Evolutionary conservation across 2,113 vertebrate species (phyloP).

Genomic region (Rynchops niger): DNA sequence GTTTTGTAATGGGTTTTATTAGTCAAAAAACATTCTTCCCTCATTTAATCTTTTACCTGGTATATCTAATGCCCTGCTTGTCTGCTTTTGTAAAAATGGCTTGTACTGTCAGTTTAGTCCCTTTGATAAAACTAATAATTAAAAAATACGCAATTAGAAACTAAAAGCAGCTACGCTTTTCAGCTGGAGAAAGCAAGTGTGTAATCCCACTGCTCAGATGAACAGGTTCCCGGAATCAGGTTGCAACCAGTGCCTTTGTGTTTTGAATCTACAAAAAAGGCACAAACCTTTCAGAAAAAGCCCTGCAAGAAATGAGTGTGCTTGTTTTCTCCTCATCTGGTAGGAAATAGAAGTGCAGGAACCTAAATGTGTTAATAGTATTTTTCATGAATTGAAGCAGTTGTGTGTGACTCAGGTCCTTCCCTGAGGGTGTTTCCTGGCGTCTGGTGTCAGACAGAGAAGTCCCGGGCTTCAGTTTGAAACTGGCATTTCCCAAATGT

Average conservation of each 20-base stretch:
- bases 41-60: not conserved
- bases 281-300: not conserved
- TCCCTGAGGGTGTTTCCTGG: not conserved
- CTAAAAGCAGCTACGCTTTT: not conserved
- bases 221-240: not conserved
- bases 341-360: not conserved
- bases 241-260: not conserved
- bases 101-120: not conserved
- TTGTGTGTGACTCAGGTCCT: not conserved
- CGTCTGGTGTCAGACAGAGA: not conserved
- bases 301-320: not conserved
- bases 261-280: not conserved
- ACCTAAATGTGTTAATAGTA: not conserved
- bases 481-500: not conserved
- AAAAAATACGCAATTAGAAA: not conserved
- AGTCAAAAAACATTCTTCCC: not conserved
- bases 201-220: not conserved
- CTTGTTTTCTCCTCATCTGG: not conserved
- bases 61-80: not conserved
- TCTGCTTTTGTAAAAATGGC: constrained; percentile 1
- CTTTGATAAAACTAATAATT: constrained; percentile 31
- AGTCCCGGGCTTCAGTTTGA: not conserved
- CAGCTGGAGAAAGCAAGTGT: not conserved
- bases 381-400: not conserved
- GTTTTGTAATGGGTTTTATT: not conserved